These are phyloP conservation scores for Axea sp. DNA, from an alignment of 2,888 invertebrate species.

Conservation along the genomic window DNA sequence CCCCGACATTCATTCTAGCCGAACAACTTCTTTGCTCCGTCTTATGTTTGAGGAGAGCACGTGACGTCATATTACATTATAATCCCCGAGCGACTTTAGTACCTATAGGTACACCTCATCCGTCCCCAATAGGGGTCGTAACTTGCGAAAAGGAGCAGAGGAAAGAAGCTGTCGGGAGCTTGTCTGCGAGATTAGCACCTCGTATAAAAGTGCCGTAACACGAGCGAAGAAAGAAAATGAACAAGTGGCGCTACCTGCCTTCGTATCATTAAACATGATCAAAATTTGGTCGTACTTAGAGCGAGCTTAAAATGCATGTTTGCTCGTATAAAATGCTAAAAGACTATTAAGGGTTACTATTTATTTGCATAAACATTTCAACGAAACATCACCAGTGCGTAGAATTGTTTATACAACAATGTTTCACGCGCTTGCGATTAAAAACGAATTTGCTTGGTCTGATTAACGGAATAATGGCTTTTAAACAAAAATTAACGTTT, in stretches of 20 bases:
- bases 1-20: slow-evolving; percentile 38
- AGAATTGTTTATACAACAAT: too few relatives aligned
- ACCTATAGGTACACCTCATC: slow-evolving; percentile 58
- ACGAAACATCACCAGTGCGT: too few relatives aligned
- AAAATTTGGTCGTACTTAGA: too few relatives aligned
- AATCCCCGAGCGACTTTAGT: slow-evolving; percentile 72
- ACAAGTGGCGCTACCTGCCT: slow-evolving; percentile 39
- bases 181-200: slow-evolving; percentile 79
- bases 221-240: slow-evolving; percentile 63
- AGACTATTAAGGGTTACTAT: too few relatives aligned
- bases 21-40: slow-evolving; percentile 48
- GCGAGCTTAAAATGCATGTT: too few relatives aligned
- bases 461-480: too few relatives aligned
- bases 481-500: too few relatives aligned
- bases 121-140: slow-evolving; percentile 61
- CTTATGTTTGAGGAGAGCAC: slow-evolving; percentile 47
- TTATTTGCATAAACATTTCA: too few relatives aligned
- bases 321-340: too few relatives aligned
- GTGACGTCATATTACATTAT: slow-evolving; percentile 74
- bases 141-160: slow-evolving; percentile 48
- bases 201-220: slow-evolving; percentile 78
- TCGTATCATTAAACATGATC: slow-evolving; percentile 8
- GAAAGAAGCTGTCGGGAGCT: slow-evolving; percentile 65
- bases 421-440: too few relatives aligned
- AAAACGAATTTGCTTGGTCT: too few relatives aligned